Conservation (phyloP, 2,113 vertebrate genomes). For the Chrysemys picta region DNA sequence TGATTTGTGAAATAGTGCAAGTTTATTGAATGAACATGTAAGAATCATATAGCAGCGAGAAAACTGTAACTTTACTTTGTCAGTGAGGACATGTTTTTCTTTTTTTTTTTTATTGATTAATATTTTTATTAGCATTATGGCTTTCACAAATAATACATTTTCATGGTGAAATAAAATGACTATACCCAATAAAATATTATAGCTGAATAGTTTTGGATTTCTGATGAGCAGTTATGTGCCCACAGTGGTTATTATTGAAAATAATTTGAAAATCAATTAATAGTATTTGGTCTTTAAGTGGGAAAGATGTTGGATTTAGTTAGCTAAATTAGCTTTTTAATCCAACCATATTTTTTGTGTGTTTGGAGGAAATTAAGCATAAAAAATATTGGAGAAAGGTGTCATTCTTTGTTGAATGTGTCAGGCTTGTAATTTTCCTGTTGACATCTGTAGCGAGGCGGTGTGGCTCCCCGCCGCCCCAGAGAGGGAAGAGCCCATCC, state of each 20-base stretch:
- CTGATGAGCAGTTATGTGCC: neutral
- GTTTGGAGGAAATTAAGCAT: neutral
- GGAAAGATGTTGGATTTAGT: neutral
- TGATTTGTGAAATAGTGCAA: neutral
- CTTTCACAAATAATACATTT: neutral
- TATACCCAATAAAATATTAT: neutral
- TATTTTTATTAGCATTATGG: neutral
- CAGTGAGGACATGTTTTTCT: neutral
- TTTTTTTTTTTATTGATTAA: neutral
- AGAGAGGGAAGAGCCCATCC: too few relatives aligned
- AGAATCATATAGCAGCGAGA: neutral
- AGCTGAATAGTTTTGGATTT: neutral
- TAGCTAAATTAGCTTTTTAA: neutral
- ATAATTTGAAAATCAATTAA: neutral
- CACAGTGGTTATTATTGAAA: neutral
- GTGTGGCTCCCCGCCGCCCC: too few relatives aligned
- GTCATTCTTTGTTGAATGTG: neutral
- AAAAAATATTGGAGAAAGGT: neutral
- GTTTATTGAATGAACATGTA: neutral
- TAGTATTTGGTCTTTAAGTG: neutral
- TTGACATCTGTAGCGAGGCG: neutral
- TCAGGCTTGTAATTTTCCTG: neutral
- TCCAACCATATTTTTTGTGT: neutral
- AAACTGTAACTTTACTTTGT: neutral
- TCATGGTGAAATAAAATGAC: neutral